These are phyloP conservation scores for Leptodactylus fuscus DNA, from an alignment of 2,113 vertebrate species.

Conservation along the genomic window DNA sequence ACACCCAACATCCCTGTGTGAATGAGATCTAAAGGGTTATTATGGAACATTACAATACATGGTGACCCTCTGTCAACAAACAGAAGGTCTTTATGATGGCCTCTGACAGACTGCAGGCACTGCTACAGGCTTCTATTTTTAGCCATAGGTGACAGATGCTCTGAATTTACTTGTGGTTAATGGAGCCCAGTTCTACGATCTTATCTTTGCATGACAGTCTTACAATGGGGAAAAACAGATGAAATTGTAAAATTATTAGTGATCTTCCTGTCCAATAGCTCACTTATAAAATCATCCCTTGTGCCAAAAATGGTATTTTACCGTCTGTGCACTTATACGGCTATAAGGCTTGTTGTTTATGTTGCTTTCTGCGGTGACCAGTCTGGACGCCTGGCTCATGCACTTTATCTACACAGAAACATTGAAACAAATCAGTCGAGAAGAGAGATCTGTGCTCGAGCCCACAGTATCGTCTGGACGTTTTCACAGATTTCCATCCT, in stretches of 20 bases:
- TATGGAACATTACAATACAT: neutral
- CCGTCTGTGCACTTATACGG: neutral
- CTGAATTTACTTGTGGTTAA: constrained; percentile 9
- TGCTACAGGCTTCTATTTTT: constrained; percentile 25
- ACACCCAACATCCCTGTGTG: neutral
- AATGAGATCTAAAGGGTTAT: neutral
- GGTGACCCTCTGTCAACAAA: neutral
- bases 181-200: neutral
- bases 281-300: neutral
- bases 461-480: too few species aligned
- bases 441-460: too few species aligned
- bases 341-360: too few species aligned
- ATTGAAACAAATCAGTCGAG: too few species aligned
- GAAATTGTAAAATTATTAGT: neutral
- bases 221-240: neutral
- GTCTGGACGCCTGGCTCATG: too few species aligned
- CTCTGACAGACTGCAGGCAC: constrained; percentile 6
- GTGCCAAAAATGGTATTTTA: neutral
- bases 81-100: neutral
- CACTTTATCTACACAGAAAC: too few species aligned
- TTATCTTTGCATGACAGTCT: neutral
- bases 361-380: too few species aligned
- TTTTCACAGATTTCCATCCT: too few species aligned
- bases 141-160: constrained; percentile 34
- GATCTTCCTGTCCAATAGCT: neutral